phyloP scores from a whole-genome alignment of 2,113 vertebrate genomes.

The Elaphurus davidianus region DNA sequence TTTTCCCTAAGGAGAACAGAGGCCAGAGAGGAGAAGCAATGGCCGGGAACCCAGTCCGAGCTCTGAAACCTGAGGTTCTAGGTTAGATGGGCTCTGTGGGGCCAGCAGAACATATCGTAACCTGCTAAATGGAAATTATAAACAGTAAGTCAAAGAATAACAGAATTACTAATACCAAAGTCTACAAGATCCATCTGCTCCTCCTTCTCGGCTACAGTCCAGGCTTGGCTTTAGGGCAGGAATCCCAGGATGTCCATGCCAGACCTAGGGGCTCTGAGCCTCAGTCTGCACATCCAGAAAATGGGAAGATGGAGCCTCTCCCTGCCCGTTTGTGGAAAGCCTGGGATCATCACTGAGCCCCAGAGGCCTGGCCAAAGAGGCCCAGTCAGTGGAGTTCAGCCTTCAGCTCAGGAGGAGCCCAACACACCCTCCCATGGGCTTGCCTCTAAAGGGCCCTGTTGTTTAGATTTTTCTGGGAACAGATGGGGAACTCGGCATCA shows the following conservation, averaged over 20 bases:
- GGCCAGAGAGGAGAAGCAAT: fast-evolving
- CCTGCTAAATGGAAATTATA: background rate
- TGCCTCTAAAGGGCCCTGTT: background rate
- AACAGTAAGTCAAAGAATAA: background rate
- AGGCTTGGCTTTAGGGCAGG: background rate
- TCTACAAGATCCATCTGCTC: background rate
- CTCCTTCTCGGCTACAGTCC: fast-evolving
- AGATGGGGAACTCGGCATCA: background rate
- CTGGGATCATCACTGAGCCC: background rate
- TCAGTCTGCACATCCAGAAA: background rate
- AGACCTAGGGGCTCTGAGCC: background rate
- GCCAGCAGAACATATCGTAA: fast-evolving
- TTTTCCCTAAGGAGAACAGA: background rate
- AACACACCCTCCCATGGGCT: fast-evolving
- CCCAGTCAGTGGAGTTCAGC: too few species aligned
- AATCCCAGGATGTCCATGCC: fast-evolving
- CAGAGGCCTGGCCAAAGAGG: background rate
- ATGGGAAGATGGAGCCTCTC: background rate
- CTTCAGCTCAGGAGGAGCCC: too few species aligned
- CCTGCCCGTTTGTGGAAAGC: background rate
- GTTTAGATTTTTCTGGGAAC: background rate
- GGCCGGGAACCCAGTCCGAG: too few species aligned
- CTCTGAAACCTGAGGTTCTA: background rate
- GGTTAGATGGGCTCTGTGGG: background rate
- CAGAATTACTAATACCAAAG: background rate